Evolutionary conservation across 2,888 invertebrate species (phyloP).

Genomic region (Diarsia brunnea): DNA sequence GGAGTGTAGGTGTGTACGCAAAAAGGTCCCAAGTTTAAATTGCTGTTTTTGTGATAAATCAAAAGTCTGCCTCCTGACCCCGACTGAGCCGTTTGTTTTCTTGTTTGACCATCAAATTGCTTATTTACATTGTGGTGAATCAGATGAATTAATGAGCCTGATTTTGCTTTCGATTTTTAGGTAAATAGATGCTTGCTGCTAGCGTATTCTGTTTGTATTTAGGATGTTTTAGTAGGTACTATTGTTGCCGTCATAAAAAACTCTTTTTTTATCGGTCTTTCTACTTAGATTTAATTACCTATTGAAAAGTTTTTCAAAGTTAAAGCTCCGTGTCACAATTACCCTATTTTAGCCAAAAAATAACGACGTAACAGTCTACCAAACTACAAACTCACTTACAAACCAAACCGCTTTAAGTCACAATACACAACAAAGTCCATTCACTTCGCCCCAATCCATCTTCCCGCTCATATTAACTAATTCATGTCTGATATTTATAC

Average conservation of each 20-base stretch:
- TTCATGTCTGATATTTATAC: conserved; percentile 80
- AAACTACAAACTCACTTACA: conserved; percentile 16
- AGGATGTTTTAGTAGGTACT: too few species aligned
- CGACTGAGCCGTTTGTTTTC: conserved; percentile 65
- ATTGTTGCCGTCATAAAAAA: too few species aligned
- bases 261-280: too few species aligned
- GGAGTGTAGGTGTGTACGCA: conserved; percentile 73
- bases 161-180: conserved; percentile 48
- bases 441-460: conserved; percentile 74
- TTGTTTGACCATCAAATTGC: conserved; percentile 70
- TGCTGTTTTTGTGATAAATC: conserved; percentile 80
- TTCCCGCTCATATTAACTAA: conserved; percentile 79
- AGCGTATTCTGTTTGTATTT: neutral
- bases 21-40: conserved; percentile 73
- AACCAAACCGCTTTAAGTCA: conserved; percentile 26
- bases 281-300: too few species aligned
- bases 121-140: conserved; percentile 73
- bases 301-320: too few species aligned
- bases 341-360: neutral
- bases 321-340: neutral
- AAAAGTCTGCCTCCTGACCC: conserved; percentile 63
- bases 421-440: conserved; percentile 69
- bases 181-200: neutral
- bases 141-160: conserved; percentile 57
- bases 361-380: neutral